A percentile compares a stretch with the other conserved stretches of the same genome.
Conservation (phyloP, 2,113 vertebrate species). For the Ptychochromis oligacanthus region DNA sequence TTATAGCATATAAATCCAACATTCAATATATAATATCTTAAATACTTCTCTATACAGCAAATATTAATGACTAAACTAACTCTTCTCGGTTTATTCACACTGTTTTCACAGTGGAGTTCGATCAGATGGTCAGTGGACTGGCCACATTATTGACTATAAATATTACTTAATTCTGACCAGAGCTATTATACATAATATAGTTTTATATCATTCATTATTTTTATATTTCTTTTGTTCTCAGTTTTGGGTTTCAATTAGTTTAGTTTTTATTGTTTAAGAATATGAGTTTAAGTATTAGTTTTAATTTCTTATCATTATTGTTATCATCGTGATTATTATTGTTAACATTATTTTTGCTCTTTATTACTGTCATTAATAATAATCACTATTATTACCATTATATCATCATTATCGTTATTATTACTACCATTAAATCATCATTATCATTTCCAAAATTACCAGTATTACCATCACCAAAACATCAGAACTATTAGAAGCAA, state of each 20-base stretch:
- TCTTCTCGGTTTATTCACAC: background rate
- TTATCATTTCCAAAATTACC: background rate
- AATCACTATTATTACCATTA: background rate
- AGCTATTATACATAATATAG: background rate
- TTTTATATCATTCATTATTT: background rate
- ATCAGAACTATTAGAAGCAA: background rate
- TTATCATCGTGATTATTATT: background rate
- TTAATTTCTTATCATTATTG: background rate
- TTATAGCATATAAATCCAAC: background rate
- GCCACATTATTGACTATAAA: background rate
- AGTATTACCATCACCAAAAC: background rate
- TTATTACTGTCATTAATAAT: background rate
- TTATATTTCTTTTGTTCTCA: background rate
- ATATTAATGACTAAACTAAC: background rate
- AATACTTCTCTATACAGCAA: background rate
- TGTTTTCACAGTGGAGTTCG: background rate
- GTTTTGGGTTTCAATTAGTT: background rate
- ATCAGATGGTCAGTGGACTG: too few relatives aligned
- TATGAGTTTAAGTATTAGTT: background rate
- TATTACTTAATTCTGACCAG: background rate
- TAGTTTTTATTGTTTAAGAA: background rate
- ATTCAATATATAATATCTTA: background rate
- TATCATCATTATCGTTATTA: background rate
- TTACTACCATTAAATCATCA: too few relatives aligned
- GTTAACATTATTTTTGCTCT: background rate